These are phyloP conservation scores for Bombus turneri DNA, from an alignment of 1,140 invertebrate genomes.

Conservation along the genomic window DNA sequence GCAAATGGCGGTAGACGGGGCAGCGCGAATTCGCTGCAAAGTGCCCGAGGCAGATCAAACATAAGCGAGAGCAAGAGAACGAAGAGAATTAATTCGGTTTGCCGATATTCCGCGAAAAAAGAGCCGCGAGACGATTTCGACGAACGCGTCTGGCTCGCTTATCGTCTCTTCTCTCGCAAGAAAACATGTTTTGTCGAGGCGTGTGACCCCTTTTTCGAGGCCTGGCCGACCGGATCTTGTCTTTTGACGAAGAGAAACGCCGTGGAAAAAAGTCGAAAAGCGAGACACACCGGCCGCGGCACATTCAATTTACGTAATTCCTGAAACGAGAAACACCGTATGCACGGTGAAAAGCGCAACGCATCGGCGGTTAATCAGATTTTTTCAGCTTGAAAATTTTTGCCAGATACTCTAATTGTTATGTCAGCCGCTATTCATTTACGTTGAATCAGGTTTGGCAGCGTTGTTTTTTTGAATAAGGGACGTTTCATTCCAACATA, in stretches of 20 bases:
- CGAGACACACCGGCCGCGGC: not conserved
- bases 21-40: not conserved
- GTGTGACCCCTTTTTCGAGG: conserved; percentile 47
- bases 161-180: conserved; percentile 23
- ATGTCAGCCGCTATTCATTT: no score
- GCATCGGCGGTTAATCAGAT: not conserved
- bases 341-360: not conserved
- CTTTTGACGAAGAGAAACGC: not conserved
- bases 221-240: conserved; percentile 26
- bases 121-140: not conserved
- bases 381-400: no score
- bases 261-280: not conserved
- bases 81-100: conserved; percentile 21
- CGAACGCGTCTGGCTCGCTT: not conserved
- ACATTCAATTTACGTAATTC: conserved; percentile 4
- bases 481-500: no score
- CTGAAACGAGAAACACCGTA: not conserved
- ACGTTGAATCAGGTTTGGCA: no score
- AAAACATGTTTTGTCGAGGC: conserved; percentile 55
- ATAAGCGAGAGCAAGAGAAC: not conserved
- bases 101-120: conserved; percentile 8
- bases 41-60: not conserved
- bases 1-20: not conserved
- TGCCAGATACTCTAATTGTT: no score
- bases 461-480: no score